Evolutionary conservation across 2,797 vertebrate species (phyloP).

Genomic region (Cossypha niveicapilla): DNA sequence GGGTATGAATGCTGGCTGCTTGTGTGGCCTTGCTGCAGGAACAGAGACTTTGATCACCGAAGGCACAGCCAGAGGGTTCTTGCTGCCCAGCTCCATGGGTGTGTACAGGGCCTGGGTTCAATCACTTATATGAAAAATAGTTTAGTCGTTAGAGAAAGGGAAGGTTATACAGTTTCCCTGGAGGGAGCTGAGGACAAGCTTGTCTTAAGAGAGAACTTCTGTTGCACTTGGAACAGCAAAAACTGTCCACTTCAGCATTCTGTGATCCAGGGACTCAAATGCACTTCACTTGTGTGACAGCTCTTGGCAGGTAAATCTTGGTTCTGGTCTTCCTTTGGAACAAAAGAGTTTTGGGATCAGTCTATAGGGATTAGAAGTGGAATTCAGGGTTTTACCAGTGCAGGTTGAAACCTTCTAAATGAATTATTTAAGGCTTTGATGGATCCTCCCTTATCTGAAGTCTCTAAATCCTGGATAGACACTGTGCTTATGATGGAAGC

Average conservation of each 20-base stretch:
- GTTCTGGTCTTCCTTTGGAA: background rate
- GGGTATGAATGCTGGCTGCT: background rate
- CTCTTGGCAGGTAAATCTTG: background rate
- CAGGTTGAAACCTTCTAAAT: background rate
- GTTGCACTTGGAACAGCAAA: background rate
- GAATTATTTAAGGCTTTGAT: background rate
- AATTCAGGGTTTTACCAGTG: background rate
- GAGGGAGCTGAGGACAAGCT: background rate
- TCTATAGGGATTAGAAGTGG: background rate
- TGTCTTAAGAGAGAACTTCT: background rate
- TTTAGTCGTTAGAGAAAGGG: background rate
- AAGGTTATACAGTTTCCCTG: background rate
- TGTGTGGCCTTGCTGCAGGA: background rate
- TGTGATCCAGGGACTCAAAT: background rate
- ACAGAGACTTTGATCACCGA: accelerated
- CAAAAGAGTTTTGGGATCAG: background rate
- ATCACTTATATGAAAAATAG: background rate
- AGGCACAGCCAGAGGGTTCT: background rate
- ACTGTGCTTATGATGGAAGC: background rate
- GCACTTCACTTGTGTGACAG: background rate
- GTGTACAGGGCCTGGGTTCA: background rate
- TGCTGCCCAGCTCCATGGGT: background rate
- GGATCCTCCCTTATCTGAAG: background rate
- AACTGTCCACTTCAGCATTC: background rate
- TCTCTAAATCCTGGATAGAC: background rate